Evolutionary conservation across 2,888 invertebrate species (phyloP), one percentile per base, ranked within the genome.

Genomic region (Adelognathus sp.): DNA sequence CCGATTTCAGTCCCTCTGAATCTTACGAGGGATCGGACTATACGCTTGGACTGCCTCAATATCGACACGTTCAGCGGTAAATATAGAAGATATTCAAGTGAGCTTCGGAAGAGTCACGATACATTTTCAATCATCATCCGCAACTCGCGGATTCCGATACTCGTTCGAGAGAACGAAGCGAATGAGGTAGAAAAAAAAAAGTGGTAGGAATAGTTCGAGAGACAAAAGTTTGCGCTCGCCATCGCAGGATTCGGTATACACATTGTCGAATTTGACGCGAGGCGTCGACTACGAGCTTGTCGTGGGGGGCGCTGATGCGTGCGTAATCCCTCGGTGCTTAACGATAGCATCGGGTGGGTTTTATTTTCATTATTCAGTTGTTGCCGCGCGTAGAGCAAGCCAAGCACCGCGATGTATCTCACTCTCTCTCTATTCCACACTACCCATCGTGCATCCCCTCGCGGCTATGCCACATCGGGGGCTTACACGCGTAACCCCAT

Each of bases 321-420:
- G 77, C 83, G 88, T 90, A 90, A 90, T 90, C 89, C 89, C 85
- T 84, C 84, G 85, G 86, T 89, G 88, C 90, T 89, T 88, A 88
- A 85, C 86, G 90, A 90, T 90, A 90, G 85, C 87, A 90, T 90
- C 90, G 85, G n/a, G 56, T 83, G 87, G 89, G 89, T 90, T 90
- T 89, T 90, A 90, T 90, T 91, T 91, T 90, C 90, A 90, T 90
- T 90, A 91, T 90, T 90, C 90, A 90, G 90, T 90, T 90, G 90
- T 89, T 87, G 88, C n/a, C n/a, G n/a, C 85, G 78, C 75, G 84
- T 85, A 60, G 14, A 58, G 63, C 21, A 39, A n/a, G n/a, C n/a
- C n/a, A n/a, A n/a, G n/a, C n/a, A n/a, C 41, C 18, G 39, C 41
- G 24, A 18, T 63, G 31, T 24, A 75, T 79, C 70, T 61, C 31